Percentiles rank a stretch among this genome's conserved stretches.
phyloP scores from a whole-genome alignment of 2,888 invertebrate genomes.

The Cataglyphis altisquamis region DNA sequence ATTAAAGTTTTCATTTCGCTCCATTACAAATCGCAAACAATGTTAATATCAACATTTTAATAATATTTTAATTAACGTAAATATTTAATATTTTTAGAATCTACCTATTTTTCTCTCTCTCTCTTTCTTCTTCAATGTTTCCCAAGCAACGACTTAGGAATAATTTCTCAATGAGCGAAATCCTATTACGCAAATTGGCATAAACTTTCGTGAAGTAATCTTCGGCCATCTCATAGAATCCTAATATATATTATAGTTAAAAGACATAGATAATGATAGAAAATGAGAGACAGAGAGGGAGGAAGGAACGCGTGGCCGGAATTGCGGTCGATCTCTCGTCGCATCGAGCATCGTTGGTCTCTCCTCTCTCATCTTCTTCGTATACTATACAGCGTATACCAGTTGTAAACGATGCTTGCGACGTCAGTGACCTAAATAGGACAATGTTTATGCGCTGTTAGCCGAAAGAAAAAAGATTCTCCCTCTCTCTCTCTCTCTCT shows the following conservation, averaged over 20 bases:
- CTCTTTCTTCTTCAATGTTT: background rate
- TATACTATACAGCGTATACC: conserved; percentile 11
- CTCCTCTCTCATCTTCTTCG: conserved; percentile 58
- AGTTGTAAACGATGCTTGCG: conserved; percentile 55
- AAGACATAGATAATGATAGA: background rate
- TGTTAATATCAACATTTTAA: background rate
- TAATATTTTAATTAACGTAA: background rate
- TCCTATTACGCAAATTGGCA: background rate
- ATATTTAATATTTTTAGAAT: background rate
- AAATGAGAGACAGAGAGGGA: conserved; percentile 17
- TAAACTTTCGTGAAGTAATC: background rate
- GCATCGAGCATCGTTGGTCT: conserved; percentile 45
- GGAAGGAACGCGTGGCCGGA: conserved; percentile 44
- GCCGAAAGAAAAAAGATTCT: conserved; percentile 44
- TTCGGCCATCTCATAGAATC: background rate
- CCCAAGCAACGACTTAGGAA: background rate
- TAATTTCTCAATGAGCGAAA: background rate
- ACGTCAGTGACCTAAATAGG: conserved; percentile 74
- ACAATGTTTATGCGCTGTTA: conserved; percentile 56
- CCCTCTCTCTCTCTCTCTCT: conserved; percentile 47
- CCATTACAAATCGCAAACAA: background rate
- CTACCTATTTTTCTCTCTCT: background rate
- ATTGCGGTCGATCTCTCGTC: conserved; percentile 56
- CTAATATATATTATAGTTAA: conserved; percentile 1
- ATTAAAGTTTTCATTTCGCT: background rate